Conservation (phyloP, 92 coral and sea anemone genomes). For the Porites rus region DNA sequence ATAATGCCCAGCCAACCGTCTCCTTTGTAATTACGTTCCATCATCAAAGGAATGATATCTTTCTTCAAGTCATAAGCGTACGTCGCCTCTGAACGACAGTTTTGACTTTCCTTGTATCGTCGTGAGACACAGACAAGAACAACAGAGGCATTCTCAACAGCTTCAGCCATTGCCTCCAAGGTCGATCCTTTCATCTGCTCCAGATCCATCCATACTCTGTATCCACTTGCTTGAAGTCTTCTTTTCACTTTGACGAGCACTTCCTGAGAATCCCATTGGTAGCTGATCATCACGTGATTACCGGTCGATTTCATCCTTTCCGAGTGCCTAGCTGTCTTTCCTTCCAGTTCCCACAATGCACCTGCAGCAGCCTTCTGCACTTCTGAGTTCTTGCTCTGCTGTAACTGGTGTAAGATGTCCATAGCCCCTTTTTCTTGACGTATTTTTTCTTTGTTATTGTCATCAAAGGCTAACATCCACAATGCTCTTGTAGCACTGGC, state of each 20-base stretch:
- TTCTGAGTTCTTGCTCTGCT: conserved; percentile 48
- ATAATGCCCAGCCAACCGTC: conserved; percentile 79
- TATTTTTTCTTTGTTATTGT: conserved; percentile 44
- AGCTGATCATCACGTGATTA: conserved; percentile 80
- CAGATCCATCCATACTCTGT: too few species aligned
- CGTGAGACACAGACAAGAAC: too few species aligned
- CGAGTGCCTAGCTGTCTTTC: conserved; percentile 14
- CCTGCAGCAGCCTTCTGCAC: conserved; percentile 74
- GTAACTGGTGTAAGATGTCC: conserved; percentile 36
- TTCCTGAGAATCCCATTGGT: conserved; percentile 75
- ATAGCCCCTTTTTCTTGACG: conserved; percentile 35
- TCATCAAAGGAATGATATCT: conserved; percentile 71
- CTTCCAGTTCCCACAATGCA: conserved; percentile 81
- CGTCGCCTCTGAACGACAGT: too few species aligned
- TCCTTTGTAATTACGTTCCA: conserved; percentile 62
- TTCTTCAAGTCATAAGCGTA: conserved; percentile 60
- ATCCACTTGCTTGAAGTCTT: too few species aligned
- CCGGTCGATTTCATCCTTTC: background rate
- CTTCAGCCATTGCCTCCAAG: too few species aligned
- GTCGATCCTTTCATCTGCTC: too few species aligned
- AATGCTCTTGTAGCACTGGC: conserved; percentile 52
- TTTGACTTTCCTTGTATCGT: too few species aligned
- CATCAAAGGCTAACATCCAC: conserved; percentile 80
- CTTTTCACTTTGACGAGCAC: conserved; percentile 59
- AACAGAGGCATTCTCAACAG: too few species aligned